Base-by-base conservation (phyloP, 2,113 vertebrate species). In the Copsychus sechellarum region DNA sequence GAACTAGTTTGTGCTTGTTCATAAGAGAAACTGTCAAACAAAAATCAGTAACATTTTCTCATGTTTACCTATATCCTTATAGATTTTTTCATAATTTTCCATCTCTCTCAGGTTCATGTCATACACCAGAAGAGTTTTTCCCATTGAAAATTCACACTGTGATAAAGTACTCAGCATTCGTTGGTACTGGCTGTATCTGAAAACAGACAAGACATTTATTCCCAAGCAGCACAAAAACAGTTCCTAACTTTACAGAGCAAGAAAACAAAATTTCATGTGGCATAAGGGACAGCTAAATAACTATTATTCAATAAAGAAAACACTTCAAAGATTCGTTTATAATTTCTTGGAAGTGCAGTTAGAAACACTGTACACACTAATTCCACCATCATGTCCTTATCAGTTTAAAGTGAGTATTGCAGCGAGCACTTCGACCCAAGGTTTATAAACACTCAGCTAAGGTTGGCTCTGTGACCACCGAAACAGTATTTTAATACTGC, bases 81-180 rank as follows among this genome's bases (percentile, higher is more conserved):
- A 99, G 93, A 99, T 99, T 96, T 98, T 99, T 97, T 99, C 99
- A 92, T 99, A 99, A 84, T 99, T 99, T 92, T 99, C 99, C 99
- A 99, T 99, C 97, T 99, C 99, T 91, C 98, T 98, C 54, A 99
- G 98, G 96, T 99, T 99, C 99, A 99, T 99, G 74, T 99, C 98
- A 74, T 99, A 99, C 16, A 99, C 99, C 84, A 99, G 98, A 74
- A 99, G 97, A 8, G 99, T 99, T 97, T 99, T 99, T 53, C 99
- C 99, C 99, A 99, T 99, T 34, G 99, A 99, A 97, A 99, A 99
- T 92, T 99, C 99, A 96, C 99, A 99, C 36, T 99, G 99, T 20
- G 99, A 98, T 97, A 99, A 94, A 43, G 98, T 99, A 40, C 98
- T 98, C 93, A 99, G 90, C 99, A 99, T 99, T 56, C 99, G 98